Percentiles rank a stretch among this genome's conserved stretches.
These are phyloP conservation scores for Myotis lucifugus DNA, from an alignment of 2,113 vertebrate species.

Conservation along the genomic window DNA sequence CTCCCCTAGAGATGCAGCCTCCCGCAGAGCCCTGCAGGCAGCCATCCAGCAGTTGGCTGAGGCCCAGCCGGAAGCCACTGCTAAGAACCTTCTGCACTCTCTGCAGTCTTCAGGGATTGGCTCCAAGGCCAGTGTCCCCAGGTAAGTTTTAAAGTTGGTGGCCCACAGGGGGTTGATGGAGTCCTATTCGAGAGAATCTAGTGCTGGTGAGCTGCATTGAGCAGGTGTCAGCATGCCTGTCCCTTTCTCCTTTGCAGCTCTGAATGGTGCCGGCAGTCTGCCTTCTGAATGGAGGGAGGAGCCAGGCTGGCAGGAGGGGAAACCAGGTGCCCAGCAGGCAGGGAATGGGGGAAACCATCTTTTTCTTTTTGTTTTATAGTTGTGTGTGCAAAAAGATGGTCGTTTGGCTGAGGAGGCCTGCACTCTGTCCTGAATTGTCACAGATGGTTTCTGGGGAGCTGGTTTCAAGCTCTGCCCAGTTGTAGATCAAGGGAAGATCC, in stretches of 20 bases:
- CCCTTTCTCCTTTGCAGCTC: not conserved
- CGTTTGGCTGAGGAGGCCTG: not conserved
- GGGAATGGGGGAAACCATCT: not conserved
- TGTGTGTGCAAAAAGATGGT: not conserved
- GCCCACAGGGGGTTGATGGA: fast-evolving
- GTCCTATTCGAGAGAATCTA: not conserved
- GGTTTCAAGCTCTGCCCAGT: not conserved
- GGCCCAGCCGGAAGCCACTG: conserved; percentile 91
- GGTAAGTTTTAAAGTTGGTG: conserved; percentile 82
- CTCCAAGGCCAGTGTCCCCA: conserved; percentile 89
- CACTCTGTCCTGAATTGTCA: not conserved
- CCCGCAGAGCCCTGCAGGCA: conserved; percentile 92
- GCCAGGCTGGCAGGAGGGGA: not conserved
- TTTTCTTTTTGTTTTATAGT: not conserved
- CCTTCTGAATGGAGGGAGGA: not conserved
- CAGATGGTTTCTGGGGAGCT: not conserved
- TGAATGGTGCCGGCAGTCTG: not conserved
- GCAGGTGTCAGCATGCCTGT: not conserved
- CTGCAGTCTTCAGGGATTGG: conserved; percentile 93
- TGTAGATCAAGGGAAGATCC: not conserved
- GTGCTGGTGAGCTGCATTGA: not conserved
- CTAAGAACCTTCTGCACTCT: conserved; percentile 90
- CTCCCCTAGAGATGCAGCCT: conserved; percentile 91
- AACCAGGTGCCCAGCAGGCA: not conserved
- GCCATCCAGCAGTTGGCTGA: conserved; percentile 92